These are phyloP conservation scores for Geopemphigus sp. DNA, from an alignment of 1,140 invertebrate species.

Conservation along the genomic window DNA sequence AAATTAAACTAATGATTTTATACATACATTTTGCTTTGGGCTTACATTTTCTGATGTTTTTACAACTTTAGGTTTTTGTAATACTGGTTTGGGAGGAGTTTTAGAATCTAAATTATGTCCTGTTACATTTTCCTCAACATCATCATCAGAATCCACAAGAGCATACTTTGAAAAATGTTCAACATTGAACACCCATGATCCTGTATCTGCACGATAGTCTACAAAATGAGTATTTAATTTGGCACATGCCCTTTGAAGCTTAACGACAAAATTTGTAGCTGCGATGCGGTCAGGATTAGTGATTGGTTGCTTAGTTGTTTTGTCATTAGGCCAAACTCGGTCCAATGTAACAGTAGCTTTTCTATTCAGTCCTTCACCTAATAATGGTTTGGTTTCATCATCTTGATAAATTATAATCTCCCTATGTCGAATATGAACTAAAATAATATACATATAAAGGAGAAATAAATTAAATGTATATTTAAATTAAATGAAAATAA, in stretches of 20 bases:
- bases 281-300: slow-evolving; percentile 75
- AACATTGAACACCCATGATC: slow-evolving; percentile 92
- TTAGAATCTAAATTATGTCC: slow-evolving; percentile 55
- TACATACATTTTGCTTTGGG: slow-evolving; percentile 30
- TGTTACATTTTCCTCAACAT: slow-evolving; percentile 58
- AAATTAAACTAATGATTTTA: not conserved
- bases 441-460: slow-evolving; percentile 50
- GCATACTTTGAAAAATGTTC: slow-evolving; percentile 98
- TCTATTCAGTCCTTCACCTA: slow-evolving; percentile 86
- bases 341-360: slow-evolving; percentile 90
- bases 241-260: slow-evolving; percentile 77
- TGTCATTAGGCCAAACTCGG: slow-evolving; percentile 91
- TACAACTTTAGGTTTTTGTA: slow-evolving; percentile 23
- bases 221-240: slow-evolving; percentile 88
- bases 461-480: not conserved
- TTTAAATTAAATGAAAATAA: not conserved
- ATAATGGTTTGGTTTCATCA: slow-evolving; percentile 67
- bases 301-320: slow-evolving; percentile 75
- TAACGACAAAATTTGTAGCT: slow-evolving; percentile 83
- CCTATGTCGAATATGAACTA: slow-evolving; percentile 72
- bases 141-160: slow-evolving; percentile 84
- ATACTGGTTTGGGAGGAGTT: slow-evolving; percentile 55
- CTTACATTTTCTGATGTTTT: slow-evolving; percentile 11
- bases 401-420: slow-evolving; percentile 66
- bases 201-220: slow-evolving; percentile 91